A percentile compares a stretch with the other conserved stretches of the same genome.
These are phyloP conservation scores for Ifrita kowaldi DNA, from an alignment of 2,113 vertebrate genomes.

Conservation along the genomic window DNA sequence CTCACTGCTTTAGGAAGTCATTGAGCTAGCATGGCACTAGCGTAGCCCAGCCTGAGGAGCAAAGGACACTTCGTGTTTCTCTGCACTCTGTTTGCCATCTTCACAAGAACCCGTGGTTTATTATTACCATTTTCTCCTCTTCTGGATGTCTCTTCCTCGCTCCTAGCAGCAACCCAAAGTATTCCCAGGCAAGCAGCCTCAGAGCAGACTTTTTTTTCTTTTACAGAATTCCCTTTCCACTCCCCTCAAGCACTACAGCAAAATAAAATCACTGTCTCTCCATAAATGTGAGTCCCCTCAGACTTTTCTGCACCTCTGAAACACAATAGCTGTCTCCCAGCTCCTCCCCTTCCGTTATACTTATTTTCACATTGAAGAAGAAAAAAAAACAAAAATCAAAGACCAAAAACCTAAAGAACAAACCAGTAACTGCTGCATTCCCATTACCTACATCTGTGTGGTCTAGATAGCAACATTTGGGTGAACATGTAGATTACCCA, in stretches of 20 bases:
- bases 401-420: neutral
- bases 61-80: neutral
- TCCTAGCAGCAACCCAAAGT: slow-evolving; percentile 8
- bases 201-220: neutral
- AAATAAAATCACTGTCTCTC: neutral
- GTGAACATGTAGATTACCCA: neutral
- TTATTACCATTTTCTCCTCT: neutral
- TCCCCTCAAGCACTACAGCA: neutral
- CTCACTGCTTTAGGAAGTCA: neutral
- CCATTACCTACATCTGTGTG: neutral
- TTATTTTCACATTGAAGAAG: neutral
- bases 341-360: neutral
- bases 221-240: neutral
- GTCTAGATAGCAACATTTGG: neutral
- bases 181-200: neutral
- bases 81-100: neutral
- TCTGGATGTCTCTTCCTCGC: neutral
- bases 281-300: neutral
- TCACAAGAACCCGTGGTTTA: neutral
- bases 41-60: neutral
- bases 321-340: neutral
- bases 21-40: neutral
- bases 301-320: neutral
- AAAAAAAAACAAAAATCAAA: neutral
- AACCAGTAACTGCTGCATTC: neutral